Percentiles rank a stretch among this genome's conserved stretches.
Conservation (phyloP, 1,140 invertebrate species). For the Epicauta chinensis region DNA sequence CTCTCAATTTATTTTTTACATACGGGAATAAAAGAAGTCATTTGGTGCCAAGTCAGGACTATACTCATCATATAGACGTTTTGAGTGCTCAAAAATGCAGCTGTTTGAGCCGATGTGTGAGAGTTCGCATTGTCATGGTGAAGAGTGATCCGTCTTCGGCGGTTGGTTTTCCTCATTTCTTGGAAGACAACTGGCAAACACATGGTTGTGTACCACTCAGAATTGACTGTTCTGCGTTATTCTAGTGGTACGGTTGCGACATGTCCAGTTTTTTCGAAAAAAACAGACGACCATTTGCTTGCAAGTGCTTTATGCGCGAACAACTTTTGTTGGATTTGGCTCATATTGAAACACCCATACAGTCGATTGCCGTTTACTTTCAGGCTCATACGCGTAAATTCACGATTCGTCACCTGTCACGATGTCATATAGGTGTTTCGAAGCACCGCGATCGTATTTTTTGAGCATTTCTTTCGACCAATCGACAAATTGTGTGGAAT, state of each 20-base stretch:
- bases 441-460: slow-evolving; percentile 21
- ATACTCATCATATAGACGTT: no score
- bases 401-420: slow-evolving; percentile 10
- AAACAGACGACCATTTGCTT: slow-evolving; percentile 34
- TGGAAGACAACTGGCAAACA: slow-evolving; percentile 27
- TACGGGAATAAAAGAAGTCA: no score
- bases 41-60: no score
- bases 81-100: not conserved
- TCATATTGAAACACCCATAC: slow-evolving; percentile 30
- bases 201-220: slow-evolving; percentile 32
- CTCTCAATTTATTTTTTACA: no score
- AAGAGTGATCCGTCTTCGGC: slow-evolving; percentile 26
- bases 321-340: slow-evolving; percentile 37
- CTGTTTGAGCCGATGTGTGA: slow-evolving; percentile 16
- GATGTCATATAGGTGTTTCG: slow-evolving; percentile 23
- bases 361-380: slow-evolving; percentile 11
- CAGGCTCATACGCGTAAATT: slow-evolving; percentile 8
- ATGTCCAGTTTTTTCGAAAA: slow-evolving; percentile 27
- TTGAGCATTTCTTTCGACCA: slow-evolving; percentile 28
- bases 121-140: slow-evolving; percentile 33
- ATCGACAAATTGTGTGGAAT: slow-evolving; percentile 32
- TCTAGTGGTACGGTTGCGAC: slow-evolving; percentile 26
- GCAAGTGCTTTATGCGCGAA: slow-evolving; percentile 29
- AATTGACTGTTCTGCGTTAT: slow-evolving; percentile 27
- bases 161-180: slow-evolving; percentile 21